phyloP scores from a whole-genome alignment of 2,888 invertebrate species.

The Watsonalla binaria region DNA sequence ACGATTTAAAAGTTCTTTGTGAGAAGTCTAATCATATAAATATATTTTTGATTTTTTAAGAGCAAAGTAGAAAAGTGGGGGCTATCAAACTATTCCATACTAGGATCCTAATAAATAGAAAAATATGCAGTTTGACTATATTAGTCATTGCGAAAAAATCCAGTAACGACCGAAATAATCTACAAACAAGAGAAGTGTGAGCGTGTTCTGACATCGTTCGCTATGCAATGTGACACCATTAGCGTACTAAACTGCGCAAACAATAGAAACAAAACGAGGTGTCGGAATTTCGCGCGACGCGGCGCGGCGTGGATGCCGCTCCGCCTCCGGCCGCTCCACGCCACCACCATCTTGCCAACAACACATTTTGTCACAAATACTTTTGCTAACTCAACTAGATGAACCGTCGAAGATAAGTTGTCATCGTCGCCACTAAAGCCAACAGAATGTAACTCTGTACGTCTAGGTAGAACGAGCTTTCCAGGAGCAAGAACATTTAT shows the following conservation, averaged over 20 bases:
- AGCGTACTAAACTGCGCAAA: conserved; percentile 48
- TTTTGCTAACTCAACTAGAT: background rate
- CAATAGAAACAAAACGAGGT: conserved; percentile 57
- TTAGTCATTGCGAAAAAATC: conserved; percentile 29
- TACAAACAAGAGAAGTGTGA: conserved; percentile 39
- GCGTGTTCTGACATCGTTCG: conserved; percentile 53
- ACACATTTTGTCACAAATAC: background rate
- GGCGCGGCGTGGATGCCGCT: conserved; percentile 13
- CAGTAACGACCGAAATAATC: conserved; percentile 49
- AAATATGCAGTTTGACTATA: background rate
- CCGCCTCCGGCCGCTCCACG: background rate
- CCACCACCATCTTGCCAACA: background rate
- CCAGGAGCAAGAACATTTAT: too few relatives aligned
- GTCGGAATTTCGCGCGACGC: conserved; percentile 58
- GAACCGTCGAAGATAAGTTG: conserved; percentile 1
- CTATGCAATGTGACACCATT: conserved; percentile 74
- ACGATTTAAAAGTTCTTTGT: too few relatives aligned
- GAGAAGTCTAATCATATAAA: too few relatives aligned
- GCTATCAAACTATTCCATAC: too few relatives aligned
- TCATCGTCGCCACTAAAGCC: conserved; percentile 3
- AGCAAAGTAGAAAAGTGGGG: too few relatives aligned
- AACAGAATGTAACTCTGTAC: background rate
- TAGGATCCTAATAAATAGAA: too few relatives aligned
- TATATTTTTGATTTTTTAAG: too few relatives aligned
- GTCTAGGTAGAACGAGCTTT: too few relatives aligned